A percentile compares a stretch with the other conserved stretches of the same genome.
phyloP scores from a whole-genome alignment of 2,797 vertebrate genomes.

The Pachyuromys duprasi region DNA sequence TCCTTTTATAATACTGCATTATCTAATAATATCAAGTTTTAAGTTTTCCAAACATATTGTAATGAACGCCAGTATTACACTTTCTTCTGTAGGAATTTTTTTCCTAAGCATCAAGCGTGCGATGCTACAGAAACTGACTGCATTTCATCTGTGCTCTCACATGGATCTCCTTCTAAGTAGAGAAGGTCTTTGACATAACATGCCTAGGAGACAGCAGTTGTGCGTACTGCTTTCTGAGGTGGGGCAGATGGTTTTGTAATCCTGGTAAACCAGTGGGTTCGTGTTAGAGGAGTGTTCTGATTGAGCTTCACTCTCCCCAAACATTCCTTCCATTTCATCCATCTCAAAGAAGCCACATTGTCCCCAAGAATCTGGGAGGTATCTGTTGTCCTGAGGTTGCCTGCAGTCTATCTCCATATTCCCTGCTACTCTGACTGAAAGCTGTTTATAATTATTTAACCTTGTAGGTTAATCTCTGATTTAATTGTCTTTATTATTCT shows the following conservation, averaged over 20 bases:
- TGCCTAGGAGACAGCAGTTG: not conserved
- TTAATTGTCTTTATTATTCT: not conserved
- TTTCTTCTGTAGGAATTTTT: not conserved
- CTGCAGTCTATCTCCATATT: not conserved
- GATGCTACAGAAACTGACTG: not conserved
- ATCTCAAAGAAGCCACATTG: not conserved
- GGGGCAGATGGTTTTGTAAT: not conserved
- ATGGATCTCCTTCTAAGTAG: not conserved
- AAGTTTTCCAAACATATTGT: not conserved
- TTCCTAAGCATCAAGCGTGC: not conserved
- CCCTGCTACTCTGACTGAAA: not conserved
- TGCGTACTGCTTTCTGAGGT: not conserved
- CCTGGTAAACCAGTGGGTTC: not conserved
- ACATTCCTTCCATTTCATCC: not conserved
- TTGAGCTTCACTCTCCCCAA: not conserved
- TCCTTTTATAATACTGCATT: not conserved
- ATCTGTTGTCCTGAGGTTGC: not conserved
- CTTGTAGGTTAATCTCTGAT: conserved; percentile 1
- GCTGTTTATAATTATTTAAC: not conserved
- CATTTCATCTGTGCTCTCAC: too few species aligned
- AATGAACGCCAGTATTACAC: not conserved
- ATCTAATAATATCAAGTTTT: not conserved
- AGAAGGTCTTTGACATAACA: not conserved
- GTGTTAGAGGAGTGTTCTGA: not conserved
- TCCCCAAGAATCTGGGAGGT: not conserved